phyloP scores from a whole-genome alignment of 2,888 invertebrate species.

The Mythimna albipuncta region DNA sequence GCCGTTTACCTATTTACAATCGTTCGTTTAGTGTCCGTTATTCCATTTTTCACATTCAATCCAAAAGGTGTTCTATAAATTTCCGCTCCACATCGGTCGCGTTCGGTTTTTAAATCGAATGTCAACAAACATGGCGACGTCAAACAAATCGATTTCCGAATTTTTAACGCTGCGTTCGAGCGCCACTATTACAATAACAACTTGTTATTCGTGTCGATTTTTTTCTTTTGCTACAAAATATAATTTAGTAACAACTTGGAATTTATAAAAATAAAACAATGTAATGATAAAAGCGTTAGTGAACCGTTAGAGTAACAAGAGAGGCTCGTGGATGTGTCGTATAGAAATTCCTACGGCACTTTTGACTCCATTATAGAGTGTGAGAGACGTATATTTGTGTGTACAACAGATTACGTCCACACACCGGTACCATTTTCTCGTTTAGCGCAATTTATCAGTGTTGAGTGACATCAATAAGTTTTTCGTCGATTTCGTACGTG shows the following conservation, averaged over 20 bases:
- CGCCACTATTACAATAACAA: conserved; percentile 66
- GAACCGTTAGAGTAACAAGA: conserved; percentile 75
- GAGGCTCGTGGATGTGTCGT: conserved; percentile 68
- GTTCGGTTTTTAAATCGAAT: conserved; percentile 77
- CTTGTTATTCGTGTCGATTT: conserved; percentile 61
- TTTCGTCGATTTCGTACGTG: conserved; percentile 86
- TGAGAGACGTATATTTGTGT: conserved; percentile 69
- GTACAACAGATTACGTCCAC: conserved; percentile 75
- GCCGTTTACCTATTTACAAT: conserved; percentile 73
- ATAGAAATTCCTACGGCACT: conserved; percentile 72
- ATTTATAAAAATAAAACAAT: conserved; percentile 60
- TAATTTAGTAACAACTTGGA: conserved; percentile 51
- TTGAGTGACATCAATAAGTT: conserved; percentile 87
- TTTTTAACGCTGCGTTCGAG: conserved; percentile 75
- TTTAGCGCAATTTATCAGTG: conserved; percentile 87
- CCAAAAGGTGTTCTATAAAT: conserved; percentile 77
- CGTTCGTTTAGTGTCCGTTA: conserved; percentile 72
- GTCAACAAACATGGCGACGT: conserved; percentile 84
- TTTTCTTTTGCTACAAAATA: conserved; percentile 61
- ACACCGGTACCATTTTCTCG: conserved; percentile 82
- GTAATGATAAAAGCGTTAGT: conserved; percentile 63
- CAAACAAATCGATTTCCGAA: conserved; percentile 82
- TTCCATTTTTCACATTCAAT: conserved; percentile 77
- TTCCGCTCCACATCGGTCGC: conserved; percentile 75
- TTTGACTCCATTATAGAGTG: conserved; percentile 71